Base-by-base conservation (phyloP, 1,140 invertebrate species). In the Caenorhabditis inopinata region DNA sequence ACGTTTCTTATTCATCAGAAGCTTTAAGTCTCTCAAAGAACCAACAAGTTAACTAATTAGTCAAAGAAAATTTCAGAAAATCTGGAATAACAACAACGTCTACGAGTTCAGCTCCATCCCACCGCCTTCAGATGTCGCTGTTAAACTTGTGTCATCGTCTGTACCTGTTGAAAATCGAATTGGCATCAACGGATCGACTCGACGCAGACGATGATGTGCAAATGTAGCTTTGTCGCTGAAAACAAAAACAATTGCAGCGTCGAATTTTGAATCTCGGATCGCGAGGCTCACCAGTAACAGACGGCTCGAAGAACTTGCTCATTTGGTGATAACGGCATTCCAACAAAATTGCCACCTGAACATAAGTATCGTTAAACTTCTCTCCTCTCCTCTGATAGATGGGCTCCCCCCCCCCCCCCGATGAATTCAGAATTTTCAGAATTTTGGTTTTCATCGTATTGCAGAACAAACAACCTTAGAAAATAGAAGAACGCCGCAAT, bases 1-100 rank as follows among this genome's bases (percentile, higher is more conserved):
- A 68, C 58, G 58, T 68, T 68, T 68, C 58, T 68, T 68, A 68
- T 68, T 68, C 58, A 68, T 68, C 58, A 68, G 58, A 68, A 68
- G 58, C 21, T 32, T 29, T 58, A 9, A 32, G 51, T 29, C 51
- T 14, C 51, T 32, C 12, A 29, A 29, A 23, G 6, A 23, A 9
- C 38, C 38, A 18, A 11, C 58, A 68, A 18, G 32, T 42, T 68
- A 32, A 68, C 58, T 68, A 32, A 35, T 68, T 68, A 68, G 35
- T 68, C 58, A 68, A 68, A 68, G 32, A 38, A 1, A 68, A 68
- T n/a, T n/a, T 32, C 11, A n/a, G 29, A 9, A 25, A 51, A 51
- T 42, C 12, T 18, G 11, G 12, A 32, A 1, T 23, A 32, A 16
- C 12, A 32, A 4, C 23, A 18, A 9, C 38, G 3, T 29, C 21